These are phyloP conservation scores for Eumeta japonica DNA, from an alignment of 1,140 invertebrate species.

Conservation along the genomic window DNA sequence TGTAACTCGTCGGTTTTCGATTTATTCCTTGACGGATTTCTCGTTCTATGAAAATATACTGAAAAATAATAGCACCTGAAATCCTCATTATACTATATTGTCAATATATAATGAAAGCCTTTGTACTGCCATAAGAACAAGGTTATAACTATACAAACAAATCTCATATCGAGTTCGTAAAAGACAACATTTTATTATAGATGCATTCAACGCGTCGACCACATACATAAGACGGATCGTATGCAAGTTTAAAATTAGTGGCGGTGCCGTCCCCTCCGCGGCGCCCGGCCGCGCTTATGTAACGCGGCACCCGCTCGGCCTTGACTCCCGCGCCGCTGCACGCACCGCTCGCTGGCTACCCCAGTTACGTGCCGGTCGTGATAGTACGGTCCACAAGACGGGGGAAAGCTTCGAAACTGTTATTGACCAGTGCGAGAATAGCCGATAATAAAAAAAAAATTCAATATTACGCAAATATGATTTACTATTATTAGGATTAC, in stretches of 20 bases:
- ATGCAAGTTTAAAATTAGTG: not conserved
- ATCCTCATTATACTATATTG: too few relatives aligned
- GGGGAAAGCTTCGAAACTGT: not conserved
- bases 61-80: too few relatives aligned
- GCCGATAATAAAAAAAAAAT: not conserved
- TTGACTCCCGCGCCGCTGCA: conserved; percentile 51
- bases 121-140: not conserved
- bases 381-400: not conserved
- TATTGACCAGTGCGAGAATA: not conserved
- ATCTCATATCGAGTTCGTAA: not conserved
- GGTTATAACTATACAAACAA: not conserved
- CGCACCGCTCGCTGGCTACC: conserved; percentile 12
- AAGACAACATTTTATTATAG: not conserved
- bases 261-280: conserved; percentile 31
- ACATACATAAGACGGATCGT: not conserved
- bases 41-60: too few relatives aligned
- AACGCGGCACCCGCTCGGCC: conserved; percentile 46
- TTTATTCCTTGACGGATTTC: too few relatives aligned
- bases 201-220: not conserved
- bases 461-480: not conserved
- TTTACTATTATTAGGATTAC: too few relatives aligned
- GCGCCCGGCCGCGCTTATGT: conserved; percentile 34
- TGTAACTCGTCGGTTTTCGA: conserved; percentile 2
- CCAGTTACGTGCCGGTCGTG: not conserved
- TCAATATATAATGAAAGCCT: too few relatives aligned